Percentiles rank a stretch among this genome's conserved stretches.
These are phyloP conservation scores for Nothura maculosa DNA, from an alignment of 2,797 vertebrate genomes.

Conservation along the genomic window DNA sequence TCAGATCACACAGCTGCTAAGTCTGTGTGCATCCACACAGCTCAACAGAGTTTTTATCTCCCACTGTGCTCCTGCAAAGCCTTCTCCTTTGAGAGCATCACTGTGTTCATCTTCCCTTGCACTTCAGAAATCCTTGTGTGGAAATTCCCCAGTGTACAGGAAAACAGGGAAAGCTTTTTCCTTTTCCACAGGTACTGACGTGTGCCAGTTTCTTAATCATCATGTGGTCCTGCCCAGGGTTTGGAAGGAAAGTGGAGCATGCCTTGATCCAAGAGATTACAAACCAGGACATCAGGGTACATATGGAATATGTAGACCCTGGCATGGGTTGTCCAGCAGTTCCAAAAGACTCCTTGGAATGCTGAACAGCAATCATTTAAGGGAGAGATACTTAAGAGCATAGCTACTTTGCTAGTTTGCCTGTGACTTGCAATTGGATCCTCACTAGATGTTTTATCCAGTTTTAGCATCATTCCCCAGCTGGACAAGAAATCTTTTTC, in stretches of 20 bases:
- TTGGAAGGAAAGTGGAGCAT: background rate
- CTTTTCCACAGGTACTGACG: background rate
- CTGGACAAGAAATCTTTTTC: background rate
- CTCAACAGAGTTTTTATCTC: background rate
- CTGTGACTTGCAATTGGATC: background rate
- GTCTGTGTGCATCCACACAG: background rate
- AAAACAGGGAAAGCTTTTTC: background rate
- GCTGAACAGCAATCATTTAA: background rate
- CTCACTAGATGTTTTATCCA: background rate
- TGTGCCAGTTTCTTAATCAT: background rate
- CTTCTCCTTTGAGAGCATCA: background rate
- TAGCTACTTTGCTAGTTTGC: background rate
- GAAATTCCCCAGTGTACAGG: background rate
- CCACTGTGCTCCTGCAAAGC: background rate
- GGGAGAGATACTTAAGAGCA: background rate
- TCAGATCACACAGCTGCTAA: background rate
- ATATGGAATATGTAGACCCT: background rate
- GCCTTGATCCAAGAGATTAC: background rate
- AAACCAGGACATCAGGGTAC: background rate
- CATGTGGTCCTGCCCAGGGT: background rate
- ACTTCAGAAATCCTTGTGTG: background rate
- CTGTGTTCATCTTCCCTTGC: background rate
- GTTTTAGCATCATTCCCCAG: background rate
- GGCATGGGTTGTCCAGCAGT: background rate
- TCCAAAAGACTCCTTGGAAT: background rate